A percentile compares a stretch with the other conserved stretches of the same genome.
Evolutionary conservation across 2,113 vertebrate species (phyloP).

Genomic region (Aviceda subcristata): DNA sequence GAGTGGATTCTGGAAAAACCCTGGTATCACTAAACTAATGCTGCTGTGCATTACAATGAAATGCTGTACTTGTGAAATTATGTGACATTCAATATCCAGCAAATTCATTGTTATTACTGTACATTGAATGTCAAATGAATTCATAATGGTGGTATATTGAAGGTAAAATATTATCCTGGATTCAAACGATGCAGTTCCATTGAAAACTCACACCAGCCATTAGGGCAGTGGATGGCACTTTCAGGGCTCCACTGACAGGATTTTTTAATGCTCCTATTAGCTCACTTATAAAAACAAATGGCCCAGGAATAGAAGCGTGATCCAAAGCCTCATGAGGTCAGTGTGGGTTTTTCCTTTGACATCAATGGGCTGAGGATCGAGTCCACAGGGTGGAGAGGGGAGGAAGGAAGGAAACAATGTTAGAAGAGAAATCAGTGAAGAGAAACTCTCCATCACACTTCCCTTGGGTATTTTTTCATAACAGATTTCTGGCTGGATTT

Average conservation of each 20-base stretch:
- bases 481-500: constrained; percentile 43
- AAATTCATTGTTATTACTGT: constrained; percentile 51
- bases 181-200: not conserved
- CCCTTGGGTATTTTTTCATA: constrained; percentile 41
- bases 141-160: not conserved
- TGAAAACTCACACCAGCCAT: not conserved
- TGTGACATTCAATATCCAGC: constrained; percentile 36
- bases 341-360: constrained; percentile 53
- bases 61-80: not conserved
- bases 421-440: constrained; percentile 42
- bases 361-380: constrained; percentile 9
- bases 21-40: not conserved
- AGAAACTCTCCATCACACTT: constrained; percentile 44
- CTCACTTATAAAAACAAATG: constrained; percentile 34
- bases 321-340: constrained; percentile 47
- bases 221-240: not conserved
- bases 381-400: not conserved
- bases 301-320: not conserved
- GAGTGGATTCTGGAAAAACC: constrained; percentile 7
- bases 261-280: not conserved
- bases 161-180: constrained; percentile 31
- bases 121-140: constrained; percentile 50
- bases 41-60: constrained; percentile 12
- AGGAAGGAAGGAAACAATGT: constrained; percentile 63
- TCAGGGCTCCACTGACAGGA: not conserved